Evolutionary conservation across 1,140 invertebrate species (phyloP), one percentile per base, ranked within the genome.

Genomic region (Bombus consobrinus): DNA sequence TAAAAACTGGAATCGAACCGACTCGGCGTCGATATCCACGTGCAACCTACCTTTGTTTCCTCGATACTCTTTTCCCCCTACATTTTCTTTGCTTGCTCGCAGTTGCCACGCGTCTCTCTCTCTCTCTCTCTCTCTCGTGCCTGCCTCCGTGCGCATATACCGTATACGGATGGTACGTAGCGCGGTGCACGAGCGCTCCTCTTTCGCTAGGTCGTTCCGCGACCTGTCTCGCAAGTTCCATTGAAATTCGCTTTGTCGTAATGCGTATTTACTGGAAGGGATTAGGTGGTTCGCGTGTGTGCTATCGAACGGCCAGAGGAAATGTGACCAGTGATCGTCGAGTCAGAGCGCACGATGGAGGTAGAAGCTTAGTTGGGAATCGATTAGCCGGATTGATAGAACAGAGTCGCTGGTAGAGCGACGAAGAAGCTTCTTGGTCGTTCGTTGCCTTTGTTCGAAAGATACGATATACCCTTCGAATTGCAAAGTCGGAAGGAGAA

Each of bases 171-270:
- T 2, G 2, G 10, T 62, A 59, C 2, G 59, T 62, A 10, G 59
- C 59, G 47, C 47, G 47, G 18, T 18, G 18, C 47, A 53, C 69
- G 22, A 22, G 34, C 5, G 3, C 15, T 39, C 25, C 13, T n/a
- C 28, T 72, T 9, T 41, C 10, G 18, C 10, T 57, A 18, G 28
- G 25, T 22, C 8, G 22, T 68, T 37, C 66, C 9, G 66, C 15
- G 15, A 57, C 6, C 39, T 53, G 53, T n/a, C 57, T 34, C n/a
- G 13, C 15, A 41, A 34, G 28, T 69, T 57, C 47, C 6, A 69
- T 83, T 83, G 57, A 68, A 83, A 77, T 83, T 83, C 74, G 57
- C 62, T 77, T 53, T 39, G 32, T 43, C 5, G 25, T 28, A 69
- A 83, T 41, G 43, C 37, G 62, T 77, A 57, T 77, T 83, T 83